Percentiles rank a stretch among this genome's conserved stretches.
Conservation (phyloP, 2,888 invertebrate genomes). For the Idaea straminata region DNA sequence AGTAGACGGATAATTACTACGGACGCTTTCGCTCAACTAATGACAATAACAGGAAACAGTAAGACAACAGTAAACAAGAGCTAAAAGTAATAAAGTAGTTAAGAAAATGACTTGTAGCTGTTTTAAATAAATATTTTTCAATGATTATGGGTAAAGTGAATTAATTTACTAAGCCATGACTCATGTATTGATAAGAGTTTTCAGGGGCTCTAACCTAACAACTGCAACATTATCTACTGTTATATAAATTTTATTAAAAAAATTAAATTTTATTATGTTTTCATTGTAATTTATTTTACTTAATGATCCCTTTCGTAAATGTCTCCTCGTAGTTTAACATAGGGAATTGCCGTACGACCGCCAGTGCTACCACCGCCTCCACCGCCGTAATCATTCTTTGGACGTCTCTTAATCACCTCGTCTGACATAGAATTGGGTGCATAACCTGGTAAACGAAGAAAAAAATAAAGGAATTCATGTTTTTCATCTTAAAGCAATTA, state of each 20-base stretch:
- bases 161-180: no score
- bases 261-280: constrained; percentile 1
- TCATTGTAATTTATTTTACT: constrained; percentile 11
- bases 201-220: no score
- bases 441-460: no score
- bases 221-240: no score
- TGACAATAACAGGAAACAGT: not conserved
- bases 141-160: no score
- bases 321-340: constrained; percentile 51
- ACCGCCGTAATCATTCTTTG: constrained; percentile 32
- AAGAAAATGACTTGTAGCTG: not conserved
- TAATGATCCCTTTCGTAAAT: constrained; percentile 51
- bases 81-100: not conserved
- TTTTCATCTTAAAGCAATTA: no score
- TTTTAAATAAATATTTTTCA: no score
- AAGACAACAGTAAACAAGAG: not conserved
- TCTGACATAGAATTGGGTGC: not conserved
- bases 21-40: not conserved
- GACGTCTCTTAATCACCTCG: constrained; percentile 23
- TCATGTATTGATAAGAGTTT: no score
- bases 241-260: not conserved
- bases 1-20: not conserved
- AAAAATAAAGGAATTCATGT: no score
- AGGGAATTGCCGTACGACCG: constrained; percentile 58
- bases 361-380: constrained; percentile 27